These are phyloP conservation scores for Empidonax alnorum DNA, from an alignment of 2,113 vertebrate species.

Conservation along the genomic window DNA sequence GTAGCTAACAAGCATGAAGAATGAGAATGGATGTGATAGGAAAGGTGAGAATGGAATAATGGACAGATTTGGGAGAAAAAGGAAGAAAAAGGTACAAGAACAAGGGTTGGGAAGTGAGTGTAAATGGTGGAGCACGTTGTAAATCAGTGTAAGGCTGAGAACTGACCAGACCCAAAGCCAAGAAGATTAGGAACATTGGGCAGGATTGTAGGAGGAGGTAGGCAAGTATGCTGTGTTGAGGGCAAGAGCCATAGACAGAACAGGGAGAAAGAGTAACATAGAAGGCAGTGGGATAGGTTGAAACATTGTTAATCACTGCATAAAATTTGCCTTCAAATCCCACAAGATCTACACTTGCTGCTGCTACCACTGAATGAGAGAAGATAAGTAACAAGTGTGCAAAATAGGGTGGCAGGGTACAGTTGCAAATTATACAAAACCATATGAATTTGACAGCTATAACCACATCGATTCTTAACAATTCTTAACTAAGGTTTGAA, in stretches of 20 bases:
- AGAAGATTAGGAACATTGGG: rapidly evolving
- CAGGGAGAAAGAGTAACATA: not conserved
- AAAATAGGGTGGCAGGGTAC: not conserved
- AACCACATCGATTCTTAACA: not conserved
- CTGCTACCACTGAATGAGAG: not conserved
- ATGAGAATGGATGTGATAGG: not conserved
- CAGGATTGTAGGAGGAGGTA: not conserved
- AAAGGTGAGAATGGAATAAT: not conserved
- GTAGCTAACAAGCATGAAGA: not conserved
- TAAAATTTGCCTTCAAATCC: not conserved
- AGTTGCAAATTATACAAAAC: not conserved
- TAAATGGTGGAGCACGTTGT: not conserved
- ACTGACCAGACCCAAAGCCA: rapidly evolving
- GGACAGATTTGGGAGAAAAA: not conserved
- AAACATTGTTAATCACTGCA: not conserved
- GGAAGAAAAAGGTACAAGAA: not conserved
- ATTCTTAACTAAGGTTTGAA: not conserved
- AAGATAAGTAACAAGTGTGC: not conserved
- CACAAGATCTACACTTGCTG: not conserved
- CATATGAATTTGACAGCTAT: not conserved
- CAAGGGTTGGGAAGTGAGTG: not conserved
- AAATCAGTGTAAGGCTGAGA: not conserved
- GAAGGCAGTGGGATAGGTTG: not conserved
- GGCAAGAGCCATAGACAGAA: not conserved
- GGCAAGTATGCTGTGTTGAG: not conserved